Base-by-base conservation (phyloP, 2,113 vertebrate genomes). In the Platanista minor region DNA sequence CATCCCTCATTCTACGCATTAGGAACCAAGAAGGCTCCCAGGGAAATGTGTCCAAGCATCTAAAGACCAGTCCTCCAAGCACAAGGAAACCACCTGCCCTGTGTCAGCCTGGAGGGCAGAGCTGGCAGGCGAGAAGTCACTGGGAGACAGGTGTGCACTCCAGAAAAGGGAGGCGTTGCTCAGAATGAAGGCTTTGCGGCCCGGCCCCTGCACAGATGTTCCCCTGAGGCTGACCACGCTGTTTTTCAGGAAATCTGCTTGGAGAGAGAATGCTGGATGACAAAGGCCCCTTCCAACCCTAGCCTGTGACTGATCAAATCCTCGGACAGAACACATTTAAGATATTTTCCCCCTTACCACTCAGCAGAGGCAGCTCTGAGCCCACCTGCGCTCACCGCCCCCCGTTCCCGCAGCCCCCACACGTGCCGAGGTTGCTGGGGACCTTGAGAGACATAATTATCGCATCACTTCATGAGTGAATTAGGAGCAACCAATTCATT, bases 321-420 rank as follows among this genome's bases (percentile, higher is more conserved):
- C 43, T 69, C 2, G 0, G 33, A 11, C 43, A 52, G n/a, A 59
- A 29, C 4, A 1, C 36, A 33, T 14, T 0, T 25, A 57, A n/a
- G 85, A n/a, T 29, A 36, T 33, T 6, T 57, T 25, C 31, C 31
- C n/a, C 11, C 52, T 71, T 62, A 71, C 59, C 4, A 0, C 27
- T 52, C n/a, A 23, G 4, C 14, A 57, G 17, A 52, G 39, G 39
- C 8, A 15, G 90, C 87, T 67, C 88, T 18, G n/a, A 62, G 17
- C 33, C n/a, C 2, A 0, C 46, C n/a, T 36, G 10, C 5, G 13
- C 20, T 61, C 46, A 7, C 14, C 5, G 0, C 27, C 27, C 23
- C 54, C 0, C 0, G 54, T 39, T 29, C 62, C 62, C 6, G 8
- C 3, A 27, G 21, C 31, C n/a, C 17, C 6, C 15, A 77, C 23